Evolutionary conservation across 2,797 vertebrate genomes (phyloP), one percentile per base, ranked within the genome.

Genomic region (Poecile montanus): DNA sequence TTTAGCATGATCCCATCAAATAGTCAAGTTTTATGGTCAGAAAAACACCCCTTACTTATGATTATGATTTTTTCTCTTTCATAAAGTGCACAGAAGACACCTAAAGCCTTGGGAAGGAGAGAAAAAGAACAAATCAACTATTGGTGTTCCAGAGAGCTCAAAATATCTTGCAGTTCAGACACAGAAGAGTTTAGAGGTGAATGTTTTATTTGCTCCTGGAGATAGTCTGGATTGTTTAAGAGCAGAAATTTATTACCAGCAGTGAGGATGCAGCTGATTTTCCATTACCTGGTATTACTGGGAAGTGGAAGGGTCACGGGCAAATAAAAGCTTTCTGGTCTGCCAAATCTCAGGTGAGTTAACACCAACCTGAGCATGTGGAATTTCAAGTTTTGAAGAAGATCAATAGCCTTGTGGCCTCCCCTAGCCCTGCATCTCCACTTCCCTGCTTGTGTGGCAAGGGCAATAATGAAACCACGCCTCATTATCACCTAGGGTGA

Each of bases 171-270:
- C 60, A 82, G 53, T 73, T 77, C 42, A 80, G 54, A 71, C 30
- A 80, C 13, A 61, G 65, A 74, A 38, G 8, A 81, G 58, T 78
- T 83, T 51, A 42, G 76, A 80, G 29, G 36, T 4, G 2, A 87
- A 48, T n/a, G 16, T 54, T 90, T 80, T 89, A 70, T 77, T 94
- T 91, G 65, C 89, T 94, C 50, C 51, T 88, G 72, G 38, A 71
- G 58, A 77, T 61, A 80, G 42, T 48, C 45, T 38, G 66, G 53
- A 62, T 56, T 71, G 38, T 77, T 91, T 65, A 75, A 85, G 74
- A 93, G 68, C 50, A 93, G 56, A 76, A 79, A 58, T 85, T 83
- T 74, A 68, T 66, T 68, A 29, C 54, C 95, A 68, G 34, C 82
- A 80, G 45, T 6, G 6, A 83, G 30, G 25, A 88, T 0, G 7